Evolutionary conservation across 2,113 vertebrate genomes (phyloP).

Genomic region (Plotosus lineatus): DNA sequence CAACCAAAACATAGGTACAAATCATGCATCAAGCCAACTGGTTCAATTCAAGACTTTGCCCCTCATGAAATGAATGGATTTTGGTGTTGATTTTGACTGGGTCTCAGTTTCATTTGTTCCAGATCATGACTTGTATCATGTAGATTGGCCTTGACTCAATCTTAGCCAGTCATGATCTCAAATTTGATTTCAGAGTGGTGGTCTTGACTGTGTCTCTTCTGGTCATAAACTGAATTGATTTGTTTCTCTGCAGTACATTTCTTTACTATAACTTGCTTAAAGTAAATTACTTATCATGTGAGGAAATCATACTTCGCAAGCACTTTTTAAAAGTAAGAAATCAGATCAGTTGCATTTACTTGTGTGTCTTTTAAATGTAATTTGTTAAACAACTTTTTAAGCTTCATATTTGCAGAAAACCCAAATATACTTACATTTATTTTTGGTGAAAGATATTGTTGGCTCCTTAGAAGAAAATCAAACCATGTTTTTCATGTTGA

Average conservation of each 20-base stretch:
- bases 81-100: neutral
- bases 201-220: neutral
- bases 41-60: neutral
- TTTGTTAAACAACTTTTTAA: neutral
- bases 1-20: neutral
- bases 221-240: neutral
- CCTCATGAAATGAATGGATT: neutral
- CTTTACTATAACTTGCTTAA: neutral
- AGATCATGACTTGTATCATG: neutral
- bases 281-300: neutral
- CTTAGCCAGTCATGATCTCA: neutral
- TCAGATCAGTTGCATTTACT: neutral
- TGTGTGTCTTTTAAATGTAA: neutral
- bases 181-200: neutral
- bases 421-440: neutral
- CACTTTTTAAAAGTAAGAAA: neutral
- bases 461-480: too few relatives aligned
- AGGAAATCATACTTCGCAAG: neutral
- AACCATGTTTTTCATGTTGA: too few relatives aligned
- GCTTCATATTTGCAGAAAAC: neutral
- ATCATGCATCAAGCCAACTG: neutral
- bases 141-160: neutral
- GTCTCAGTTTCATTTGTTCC: neutral
- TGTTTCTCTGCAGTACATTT: neutral
- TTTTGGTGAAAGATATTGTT: neutral